Evolutionary conservation across 2,888 invertebrate genomes (phyloP).

Genomic region (Noctua comes): DNA sequence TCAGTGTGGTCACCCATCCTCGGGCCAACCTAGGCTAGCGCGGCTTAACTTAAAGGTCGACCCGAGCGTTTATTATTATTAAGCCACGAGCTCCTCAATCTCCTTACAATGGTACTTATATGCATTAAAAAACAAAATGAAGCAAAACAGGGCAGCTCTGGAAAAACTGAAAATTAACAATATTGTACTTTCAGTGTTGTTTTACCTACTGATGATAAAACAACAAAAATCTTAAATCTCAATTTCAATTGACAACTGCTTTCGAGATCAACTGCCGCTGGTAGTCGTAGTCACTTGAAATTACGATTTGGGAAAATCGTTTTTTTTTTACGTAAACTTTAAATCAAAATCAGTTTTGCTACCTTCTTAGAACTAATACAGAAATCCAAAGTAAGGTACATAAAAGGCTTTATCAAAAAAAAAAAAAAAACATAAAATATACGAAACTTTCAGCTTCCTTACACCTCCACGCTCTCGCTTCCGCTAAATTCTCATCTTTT

Average conservation of each 20-base stretch:
- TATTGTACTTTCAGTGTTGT: not conserved
- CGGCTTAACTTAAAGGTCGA: too few relatives aligned
- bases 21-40: too few relatives aligned
- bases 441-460: not conserved
- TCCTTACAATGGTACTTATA: too few relatives aligned
- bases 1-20: too few relatives aligned
- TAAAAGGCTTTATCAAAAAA: not conserved
- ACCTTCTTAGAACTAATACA: not conserved
- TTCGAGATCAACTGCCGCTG: not conserved
- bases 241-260: not conserved
- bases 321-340: not conserved
- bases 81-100: too few relatives aligned
- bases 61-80: too few relatives aligned
- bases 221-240: not conserved
- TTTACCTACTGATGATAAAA: not conserved
- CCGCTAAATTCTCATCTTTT: constrained; percentile 37
- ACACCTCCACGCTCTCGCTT: not conserved
- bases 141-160: too few relatives aligned
- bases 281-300: not conserved
- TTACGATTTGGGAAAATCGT: not conserved
- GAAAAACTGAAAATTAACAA: not conserved
- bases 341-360: not conserved
- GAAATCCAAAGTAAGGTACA: not conserved
- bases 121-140: too few relatives aligned
- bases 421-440: not conserved